phyloP scores from a whole-genome alignment of 2,888 invertebrate species.

The Mylabris sibirica region DNA sequence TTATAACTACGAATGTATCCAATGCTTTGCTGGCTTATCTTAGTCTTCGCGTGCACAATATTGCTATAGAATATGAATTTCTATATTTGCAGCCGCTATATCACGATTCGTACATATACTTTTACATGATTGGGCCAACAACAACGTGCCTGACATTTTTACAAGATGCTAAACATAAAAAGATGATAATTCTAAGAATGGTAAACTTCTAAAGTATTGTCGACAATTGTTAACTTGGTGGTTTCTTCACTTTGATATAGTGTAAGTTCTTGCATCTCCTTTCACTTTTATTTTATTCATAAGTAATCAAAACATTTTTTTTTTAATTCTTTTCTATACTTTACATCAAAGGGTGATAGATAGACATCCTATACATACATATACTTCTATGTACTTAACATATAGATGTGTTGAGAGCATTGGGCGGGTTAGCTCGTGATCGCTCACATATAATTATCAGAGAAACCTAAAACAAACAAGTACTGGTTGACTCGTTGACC shows the following conservation, averaged over 20 bases:
- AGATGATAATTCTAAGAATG: conserved; percentile 13
- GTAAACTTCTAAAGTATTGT: conserved; percentile 11
- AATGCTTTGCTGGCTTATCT: conserved; percentile 10
- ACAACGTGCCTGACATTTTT: conserved; percentile 17
- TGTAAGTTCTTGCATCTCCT: neutral
- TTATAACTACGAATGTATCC: neutral
- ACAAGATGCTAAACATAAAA: conserved; percentile 12
- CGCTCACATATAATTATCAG: conserved; percentile 60
- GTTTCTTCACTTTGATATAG: neutral
- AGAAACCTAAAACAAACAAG: conserved; percentile 61
- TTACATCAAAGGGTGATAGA: neutral
- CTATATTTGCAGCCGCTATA: conserved; percentile 42
- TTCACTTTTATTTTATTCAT: neutral
- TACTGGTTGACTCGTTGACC: conserved; percentile 59
- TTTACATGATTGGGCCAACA: conserved; percentile 1
- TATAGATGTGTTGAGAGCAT: conserved; percentile 57
- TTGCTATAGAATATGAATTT: conserved; percentile 43
- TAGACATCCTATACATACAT: neutral
- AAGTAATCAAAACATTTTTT: neutral
- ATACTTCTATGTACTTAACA: conserved; percentile 47
- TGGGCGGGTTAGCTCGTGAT: conserved; percentile 60
- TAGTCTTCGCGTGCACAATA: conserved; percentile 41
- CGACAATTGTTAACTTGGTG: conserved; percentile 7
- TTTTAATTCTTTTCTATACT: neutral
- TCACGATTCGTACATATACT: conserved; percentile 23